Evolutionary conservation across 2,888 invertebrate genomes (phyloP), one percentile per base, ranked within the genome.

Genomic region (Clostera curtula): DNA sequence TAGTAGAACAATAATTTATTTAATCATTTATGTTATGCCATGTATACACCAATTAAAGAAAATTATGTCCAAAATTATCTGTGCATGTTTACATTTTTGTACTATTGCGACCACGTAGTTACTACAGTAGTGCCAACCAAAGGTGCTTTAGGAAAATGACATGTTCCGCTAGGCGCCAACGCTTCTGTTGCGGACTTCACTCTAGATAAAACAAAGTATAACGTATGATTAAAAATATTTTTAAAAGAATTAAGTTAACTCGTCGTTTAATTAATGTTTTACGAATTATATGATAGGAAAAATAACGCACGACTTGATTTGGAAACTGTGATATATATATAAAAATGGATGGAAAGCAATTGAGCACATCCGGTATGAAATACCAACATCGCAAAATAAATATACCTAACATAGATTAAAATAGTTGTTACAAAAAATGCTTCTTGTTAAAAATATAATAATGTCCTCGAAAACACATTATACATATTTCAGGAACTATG

Each of bases 51-150:
- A 49, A 41, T 41, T 44, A 42, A 31, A 50, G 41, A 44, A 56
- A 56, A 55, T 50, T 37, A 52, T 55, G 45, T 42, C 43, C 48
- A 53, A 65, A 61, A 61, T 58, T 67, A 61, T 68, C 58, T 57
- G 56, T 61, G 63, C 69, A 74, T 82, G 82, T 82, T 83, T 82
- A 82, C 80, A 77, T 82, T 79, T 71, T 73, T 59, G 73, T 69
- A 52, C 68, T 59, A 65, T 67, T 59, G 64, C 70, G 70, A 83
- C 80, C 82, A 83, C 82, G 82, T 83, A 82, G 79, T 72, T 76
- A 65, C 49, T 58, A 61, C 82, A 73, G 59, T 31, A 2, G 15
- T 66, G 49, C 77, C 82, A 82, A 75, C 76, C 40, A 59, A 30
- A 45, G 34, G 41, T 41, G 42, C 29, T 35, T 20, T 34, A 44